phyloP scores from a whole-genome alignment of 2,113 vertebrate species.

The Sturnus vulgaris region DNA sequence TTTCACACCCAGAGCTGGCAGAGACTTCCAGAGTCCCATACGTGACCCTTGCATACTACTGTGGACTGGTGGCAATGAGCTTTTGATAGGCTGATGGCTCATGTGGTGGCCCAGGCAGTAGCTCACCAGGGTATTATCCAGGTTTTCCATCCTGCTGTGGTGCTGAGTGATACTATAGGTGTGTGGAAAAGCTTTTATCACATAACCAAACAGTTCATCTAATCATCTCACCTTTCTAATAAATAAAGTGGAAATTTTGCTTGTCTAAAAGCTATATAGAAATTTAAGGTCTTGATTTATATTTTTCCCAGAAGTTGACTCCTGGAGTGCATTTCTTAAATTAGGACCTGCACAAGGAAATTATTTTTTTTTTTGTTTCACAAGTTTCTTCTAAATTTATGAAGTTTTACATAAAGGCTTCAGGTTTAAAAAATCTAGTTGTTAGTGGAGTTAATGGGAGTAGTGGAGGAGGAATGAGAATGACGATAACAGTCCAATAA shows the following conservation, averaged over 20 bases:
- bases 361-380: neutral
- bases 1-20: neutral
- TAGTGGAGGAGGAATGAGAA: neutral
- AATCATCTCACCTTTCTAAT: neutral
- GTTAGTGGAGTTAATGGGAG: neutral
- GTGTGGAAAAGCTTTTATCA: neutral
- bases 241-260: neutral
- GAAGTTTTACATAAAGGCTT: neutral
- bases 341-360: neutral
- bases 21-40: neutral
- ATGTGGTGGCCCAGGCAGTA: neutral
- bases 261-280: neutral
- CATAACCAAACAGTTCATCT: neutral
- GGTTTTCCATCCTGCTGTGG: neutral
- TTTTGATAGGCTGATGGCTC: neutral
- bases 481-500: neutral
- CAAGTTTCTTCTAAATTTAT: neutral
- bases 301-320: neutral
- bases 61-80: neutral
- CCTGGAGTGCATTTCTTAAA: neutral
- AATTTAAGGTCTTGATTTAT: neutral
- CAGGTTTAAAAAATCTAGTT: neutral
- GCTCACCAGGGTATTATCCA: neutral
- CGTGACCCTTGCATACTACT: neutral
- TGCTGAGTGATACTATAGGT: neutral